Evolutionary conservation across 2,797 vertebrate species (phyloP).

Genomic region (Nannoperca australis): DNA sequence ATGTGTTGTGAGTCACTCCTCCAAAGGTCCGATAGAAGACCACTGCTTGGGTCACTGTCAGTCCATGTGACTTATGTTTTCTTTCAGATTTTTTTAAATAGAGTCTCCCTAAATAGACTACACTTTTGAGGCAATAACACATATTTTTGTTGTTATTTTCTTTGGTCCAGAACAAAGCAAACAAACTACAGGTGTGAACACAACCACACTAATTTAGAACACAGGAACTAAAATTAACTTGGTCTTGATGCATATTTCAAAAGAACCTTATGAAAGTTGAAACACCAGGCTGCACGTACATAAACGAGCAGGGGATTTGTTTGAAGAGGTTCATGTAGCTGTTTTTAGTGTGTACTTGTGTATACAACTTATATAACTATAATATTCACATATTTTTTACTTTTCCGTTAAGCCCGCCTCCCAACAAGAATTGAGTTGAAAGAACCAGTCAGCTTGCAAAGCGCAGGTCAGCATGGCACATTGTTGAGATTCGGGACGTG

Average conservation of each 20-base stretch:
- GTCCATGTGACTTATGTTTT: background rate
- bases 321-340: background rate
- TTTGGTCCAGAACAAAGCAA: background rate
- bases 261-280: background rate
- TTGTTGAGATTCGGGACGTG: no score
- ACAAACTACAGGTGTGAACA: background rate
- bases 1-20: constrained; percentile 7
- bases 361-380: background rate
- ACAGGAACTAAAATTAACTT: background rate
- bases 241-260: background rate
- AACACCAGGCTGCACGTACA: background rate
- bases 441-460: background rate
- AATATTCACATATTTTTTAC: no score
- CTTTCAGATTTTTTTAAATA: constrained; percentile 7
- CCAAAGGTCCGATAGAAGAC: background rate
- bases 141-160: background rate
- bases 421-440: background rate
- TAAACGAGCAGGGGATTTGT: background rate
- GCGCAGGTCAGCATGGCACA: background rate
- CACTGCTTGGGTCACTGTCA: background rate
- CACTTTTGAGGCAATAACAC: background rate
- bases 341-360: background rate
- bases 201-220: background rate
- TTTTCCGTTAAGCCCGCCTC: background rate
- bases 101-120: background rate